Evolutionary conservation across 2,113 vertebrate genomes (phyloP).

Genomic region (Rhagologus leucostigma): DNA sequence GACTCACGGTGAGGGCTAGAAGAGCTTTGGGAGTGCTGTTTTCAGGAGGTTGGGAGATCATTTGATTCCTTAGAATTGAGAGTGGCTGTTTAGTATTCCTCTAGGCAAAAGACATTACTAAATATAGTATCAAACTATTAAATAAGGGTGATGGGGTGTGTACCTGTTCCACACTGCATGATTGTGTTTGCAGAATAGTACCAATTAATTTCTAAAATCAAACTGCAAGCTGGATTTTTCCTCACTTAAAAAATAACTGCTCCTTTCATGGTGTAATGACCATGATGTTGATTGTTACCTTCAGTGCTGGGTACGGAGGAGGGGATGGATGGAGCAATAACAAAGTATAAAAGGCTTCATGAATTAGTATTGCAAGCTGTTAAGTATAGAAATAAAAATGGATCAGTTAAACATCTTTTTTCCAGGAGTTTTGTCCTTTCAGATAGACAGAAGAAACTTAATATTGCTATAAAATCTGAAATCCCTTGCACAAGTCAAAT

Average conservation of each 20-base stretch:
- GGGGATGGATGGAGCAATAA: not conserved
- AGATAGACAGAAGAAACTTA: not conserved
- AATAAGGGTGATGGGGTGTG: not conserved
- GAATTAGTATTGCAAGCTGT: not conserved
- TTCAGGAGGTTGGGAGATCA: not conserved
- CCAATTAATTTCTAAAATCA: not conserved
- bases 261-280: not conserved
- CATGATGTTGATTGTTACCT: not conserved
- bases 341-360: not conserved
- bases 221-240: not conserved
- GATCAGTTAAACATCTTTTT: not conserved
- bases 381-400: not conserved
- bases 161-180: not conserved
- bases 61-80: not conserved
- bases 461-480: not conserved
- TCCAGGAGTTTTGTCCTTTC: not conserved
- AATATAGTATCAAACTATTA: not conserved
- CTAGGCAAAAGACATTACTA: not conserved
- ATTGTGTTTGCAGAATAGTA: not conserved
- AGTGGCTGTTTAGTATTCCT: not conserved
- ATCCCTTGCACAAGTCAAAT: not conserved
- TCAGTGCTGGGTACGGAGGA: not conserved
- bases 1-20: not conserved
- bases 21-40: not conserved
- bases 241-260: not conserved